These are phyloP conservation scores for Ormyrus thymus DNA, from an alignment of 2,888 invertebrate species.

Conservation along the genomic window DNA sequence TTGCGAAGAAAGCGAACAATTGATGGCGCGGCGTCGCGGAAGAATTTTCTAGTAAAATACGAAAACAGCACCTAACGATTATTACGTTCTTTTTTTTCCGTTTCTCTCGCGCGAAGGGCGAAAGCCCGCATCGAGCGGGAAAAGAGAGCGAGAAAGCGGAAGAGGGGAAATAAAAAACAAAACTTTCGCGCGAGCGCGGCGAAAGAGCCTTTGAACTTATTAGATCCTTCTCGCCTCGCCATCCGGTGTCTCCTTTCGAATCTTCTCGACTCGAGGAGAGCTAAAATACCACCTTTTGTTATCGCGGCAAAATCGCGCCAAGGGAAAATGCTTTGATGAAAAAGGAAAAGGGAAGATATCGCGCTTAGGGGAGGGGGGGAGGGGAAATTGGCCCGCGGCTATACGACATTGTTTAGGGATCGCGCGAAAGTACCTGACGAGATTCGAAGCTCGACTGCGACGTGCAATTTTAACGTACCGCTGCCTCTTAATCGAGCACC, in stretches of 20 bases:
- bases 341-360: background rate
- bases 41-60: too few relatives aligned
- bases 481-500: conserved; percentile 18
- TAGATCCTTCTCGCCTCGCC: conserved; percentile 6
- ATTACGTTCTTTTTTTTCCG: too few relatives aligned
- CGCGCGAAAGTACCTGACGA: background rate
- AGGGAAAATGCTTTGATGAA: conserved; percentile 3
- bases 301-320: conserved; percentile 20
- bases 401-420: background rate
- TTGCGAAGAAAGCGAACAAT: too few relatives aligned
- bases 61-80: too few relatives aligned
- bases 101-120: too few relatives aligned
- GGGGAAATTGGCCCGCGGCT: background rate
- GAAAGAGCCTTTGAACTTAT: conserved; percentile 27
- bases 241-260: background rate
- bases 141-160: too few relatives aligned
- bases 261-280: background rate
- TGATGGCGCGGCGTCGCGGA: too few relatives aligned
- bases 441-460: background rate
- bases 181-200: too few relatives aligned
- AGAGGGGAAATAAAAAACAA: too few relatives aligned
- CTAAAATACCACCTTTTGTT: conserved; percentile 28
- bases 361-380: background rate
- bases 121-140: too few relatives aligned
- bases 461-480: background rate